Percentiles rank a stretch among this genome's conserved stretches.
These are phyloP conservation scores for Cantharis rufa DNA, from an alignment of 2,888 invertebrate species.

Conservation along the genomic window DNA sequence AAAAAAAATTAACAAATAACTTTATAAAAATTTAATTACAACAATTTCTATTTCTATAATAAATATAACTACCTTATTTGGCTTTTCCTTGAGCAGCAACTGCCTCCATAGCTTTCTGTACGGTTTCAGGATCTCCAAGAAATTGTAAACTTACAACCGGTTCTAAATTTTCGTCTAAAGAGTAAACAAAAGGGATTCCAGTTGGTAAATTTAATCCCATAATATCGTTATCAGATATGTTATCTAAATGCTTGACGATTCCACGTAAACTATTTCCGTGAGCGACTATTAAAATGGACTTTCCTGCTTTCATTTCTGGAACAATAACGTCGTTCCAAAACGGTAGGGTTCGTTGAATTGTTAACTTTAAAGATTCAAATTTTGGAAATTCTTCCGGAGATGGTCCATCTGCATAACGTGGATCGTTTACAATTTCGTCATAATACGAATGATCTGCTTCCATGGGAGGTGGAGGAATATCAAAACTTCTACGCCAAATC, in stretches of 20 bases:
- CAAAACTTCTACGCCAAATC: conserved; percentile 87
- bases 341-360: conserved; percentile 83
- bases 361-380: conserved; percentile 83
- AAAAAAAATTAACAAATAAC: background rate
- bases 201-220: conserved; percentile 79
- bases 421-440: conserved; percentile 76
- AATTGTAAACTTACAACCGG: conserved; percentile 73
- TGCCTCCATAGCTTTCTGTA: conserved; percentile 75
- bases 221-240: conserved; percentile 71
- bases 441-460: conserved; percentile 78
- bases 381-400: conserved; percentile 79
- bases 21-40: background rate
- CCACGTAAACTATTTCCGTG: conserved; percentile 89
- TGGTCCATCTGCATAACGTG: conserved; percentile 71
- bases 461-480: conserved; percentile 84
- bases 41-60: background rate
- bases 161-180: conserved; percentile 70
- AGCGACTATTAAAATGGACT: conserved; percentile 81
- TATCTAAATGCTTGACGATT: conserved; percentile 86
- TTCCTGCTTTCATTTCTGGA: conserved; percentile 82
- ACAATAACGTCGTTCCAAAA: conserved; percentile 89
- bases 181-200: conserved; percentile 80
- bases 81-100: conserved; percentile 81
- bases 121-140: conserved; percentile 78
- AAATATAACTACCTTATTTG: conserved; percentile 56